Percentiles rank a stretch among this genome's conserved stretches.
Conservation (phyloP, 2,888 invertebrate genomes). For the Copidosoma aretas region DNA sequence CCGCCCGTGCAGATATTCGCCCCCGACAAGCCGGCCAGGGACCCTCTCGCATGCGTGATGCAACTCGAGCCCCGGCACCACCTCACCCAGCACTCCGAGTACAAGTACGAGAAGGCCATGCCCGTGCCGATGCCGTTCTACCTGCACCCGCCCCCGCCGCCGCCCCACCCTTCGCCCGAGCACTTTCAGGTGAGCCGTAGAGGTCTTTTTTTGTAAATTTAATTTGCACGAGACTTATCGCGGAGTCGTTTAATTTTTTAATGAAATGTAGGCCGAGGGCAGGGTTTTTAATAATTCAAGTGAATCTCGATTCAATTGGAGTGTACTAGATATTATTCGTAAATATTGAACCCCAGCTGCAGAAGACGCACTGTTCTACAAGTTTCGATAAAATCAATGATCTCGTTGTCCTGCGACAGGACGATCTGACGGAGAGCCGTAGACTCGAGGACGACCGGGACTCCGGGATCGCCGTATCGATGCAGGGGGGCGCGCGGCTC, state of each 20-base stretch:
- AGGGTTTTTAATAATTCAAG: too few species aligned
- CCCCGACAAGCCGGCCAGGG: conserved; percentile 47
- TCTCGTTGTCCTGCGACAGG: conserved; percentile 1
- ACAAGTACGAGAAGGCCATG: conserved; percentile 69
- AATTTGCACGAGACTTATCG: not conserved
- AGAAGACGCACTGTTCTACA: too few species aligned
- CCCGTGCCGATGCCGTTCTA: conserved; percentile 50
- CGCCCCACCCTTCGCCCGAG: conserved; percentile 55
- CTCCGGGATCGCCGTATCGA: conserved; percentile 78
- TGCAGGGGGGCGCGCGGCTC: conserved; percentile 50
- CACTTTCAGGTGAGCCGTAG: conserved; percentile 39
- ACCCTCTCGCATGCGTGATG: conserved; percentile 58
- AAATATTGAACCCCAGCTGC: too few species aligned
- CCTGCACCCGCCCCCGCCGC: conserved; percentile 57
- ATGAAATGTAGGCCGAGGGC: too few species aligned
- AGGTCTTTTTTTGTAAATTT: not conserved
- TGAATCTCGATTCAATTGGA: too few species aligned
- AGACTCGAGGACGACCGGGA: conserved; percentile 63
- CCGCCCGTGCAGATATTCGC: conserved; percentile 58
- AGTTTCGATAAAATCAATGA: too few species aligned
- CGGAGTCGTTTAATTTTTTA: too few species aligned
- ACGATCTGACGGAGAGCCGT: conserved; percentile 42
- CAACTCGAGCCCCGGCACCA: conserved; percentile 69
- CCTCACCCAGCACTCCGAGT: conserved; percentile 78
- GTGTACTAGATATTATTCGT: too few species aligned